Base-by-base conservation (phyloP, 2,888 invertebrate species). In the Drosophila meridionalis region DNA sequence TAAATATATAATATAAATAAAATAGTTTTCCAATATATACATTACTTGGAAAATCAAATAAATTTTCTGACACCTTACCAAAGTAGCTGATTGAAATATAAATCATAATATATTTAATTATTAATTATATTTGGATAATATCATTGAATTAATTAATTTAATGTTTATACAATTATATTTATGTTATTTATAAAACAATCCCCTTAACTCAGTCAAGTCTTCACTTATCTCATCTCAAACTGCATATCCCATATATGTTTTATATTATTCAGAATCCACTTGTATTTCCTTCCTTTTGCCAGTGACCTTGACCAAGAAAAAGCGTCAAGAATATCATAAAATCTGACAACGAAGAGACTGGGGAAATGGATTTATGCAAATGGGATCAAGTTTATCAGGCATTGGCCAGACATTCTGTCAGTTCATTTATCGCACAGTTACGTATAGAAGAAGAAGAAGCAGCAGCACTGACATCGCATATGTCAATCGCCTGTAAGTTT, bases 401-500 rank as follows among this genome's bases (percentile, higher is more conserved):
- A 69, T 81, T 76, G 82, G 42, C 71, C 71, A 72, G 69, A 48
- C 59, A 57, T 57, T 42, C 59, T 57, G 82, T 69, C 73, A 73
- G 89, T 86, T 78, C 66, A 84, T 87, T 73, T 82, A 76, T 76
- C 69, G 69, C 68, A 43, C 66, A 57, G 57, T 38, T 47, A 66
- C 50, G 45, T 63, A 66, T 48, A 52, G 56, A 60, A 62, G 28
- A 64, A 62, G 20, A 20, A 20, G 20, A 20, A 20, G 20, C 0
- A 20, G 20, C 20, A 20, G 28, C 40, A 60, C 79, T 69, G 63
- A 73, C 76, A 82, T 73, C 77, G 76, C 87, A 75, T 84, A 87
- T 89, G 87, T 89, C 89, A 84, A 84, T 84, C 84, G 84, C 57
- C 76, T 72, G 84, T 69, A 89, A 87, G 79, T 89, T 89, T 89